These are phyloP conservation scores for Falco biarmicus DNA, from an alignment of 2,797 vertebrate species.

Conservation along the genomic window DNA sequence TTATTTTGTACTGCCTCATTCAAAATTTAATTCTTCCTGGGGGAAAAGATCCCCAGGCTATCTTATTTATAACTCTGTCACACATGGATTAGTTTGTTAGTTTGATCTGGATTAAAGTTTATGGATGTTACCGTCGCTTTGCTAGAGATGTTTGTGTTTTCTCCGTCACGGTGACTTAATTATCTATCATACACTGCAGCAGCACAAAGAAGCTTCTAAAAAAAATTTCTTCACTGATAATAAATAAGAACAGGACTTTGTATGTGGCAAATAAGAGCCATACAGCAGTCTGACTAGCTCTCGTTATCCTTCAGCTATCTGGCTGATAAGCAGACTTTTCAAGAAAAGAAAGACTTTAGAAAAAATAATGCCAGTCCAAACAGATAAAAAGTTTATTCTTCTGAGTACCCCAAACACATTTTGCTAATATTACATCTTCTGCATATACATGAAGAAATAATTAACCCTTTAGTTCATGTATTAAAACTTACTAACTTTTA, in stretches of 20 bases:
- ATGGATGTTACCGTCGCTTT: background rate
- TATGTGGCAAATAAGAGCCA: background rate
- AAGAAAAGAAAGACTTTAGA: background rate
- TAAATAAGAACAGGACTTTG: background rate
- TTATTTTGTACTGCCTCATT: background rate
- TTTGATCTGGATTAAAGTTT: background rate
- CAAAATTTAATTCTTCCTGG: background rate
- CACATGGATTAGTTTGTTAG: background rate
- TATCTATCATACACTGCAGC: background rate
- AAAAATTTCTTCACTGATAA: background rate
- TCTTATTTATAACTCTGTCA: background rate
- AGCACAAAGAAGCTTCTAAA: background rate
- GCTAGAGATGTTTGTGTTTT: background rate
- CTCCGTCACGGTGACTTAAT: background rate
- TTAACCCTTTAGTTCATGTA: background rate
- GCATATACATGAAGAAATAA: background rate
- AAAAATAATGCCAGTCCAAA: background rate
- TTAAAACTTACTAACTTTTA: background rate
- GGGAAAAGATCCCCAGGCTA: background rate
- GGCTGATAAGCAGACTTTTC: background rate
- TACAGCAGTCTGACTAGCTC: background rate
- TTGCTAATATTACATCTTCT: background rate
- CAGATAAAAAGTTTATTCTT: background rate
- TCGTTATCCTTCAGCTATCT: background rate
- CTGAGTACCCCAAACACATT: background rate